A percentile compares a stretch with the other conserved stretches of the same genome.
Evolutionary conservation across 2,113 vertebrate species (phyloP).

Genomic region (Sitta europaea): DNA sequence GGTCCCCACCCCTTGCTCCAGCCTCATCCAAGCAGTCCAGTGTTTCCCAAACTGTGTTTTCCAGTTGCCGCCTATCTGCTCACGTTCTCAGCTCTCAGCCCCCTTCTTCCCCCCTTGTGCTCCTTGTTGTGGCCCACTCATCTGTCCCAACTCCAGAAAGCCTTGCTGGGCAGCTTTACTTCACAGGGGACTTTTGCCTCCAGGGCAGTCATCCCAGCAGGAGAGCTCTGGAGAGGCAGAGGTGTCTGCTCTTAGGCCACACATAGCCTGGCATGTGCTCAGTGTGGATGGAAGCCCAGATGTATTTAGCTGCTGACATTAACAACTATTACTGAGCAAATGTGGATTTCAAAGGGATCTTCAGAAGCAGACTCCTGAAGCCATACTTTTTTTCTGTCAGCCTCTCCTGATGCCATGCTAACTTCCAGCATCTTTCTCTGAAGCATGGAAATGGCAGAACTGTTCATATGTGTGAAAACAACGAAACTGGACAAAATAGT

Average conservation of each 20-base stretch:
- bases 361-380: not conserved
- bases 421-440: not conserved
- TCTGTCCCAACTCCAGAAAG: not conserved
- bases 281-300: not conserved
- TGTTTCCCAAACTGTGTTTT: not conserved
- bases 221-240: not conserved
- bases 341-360: not conserved
- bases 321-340: not conserved
- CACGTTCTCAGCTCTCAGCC: not conserved
- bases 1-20: not conserved
- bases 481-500: not conserved
- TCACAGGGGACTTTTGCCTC: not conserved
- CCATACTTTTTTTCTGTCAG: not conserved
- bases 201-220: not conserved
- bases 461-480: not conserved
- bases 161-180: not conserved
- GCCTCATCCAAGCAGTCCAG: not conserved
- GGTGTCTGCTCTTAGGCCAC: not conserved
- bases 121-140: not conserved
- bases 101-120: not conserved
- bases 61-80: not conserved
- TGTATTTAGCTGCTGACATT: not conserved
- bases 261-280: accelerated
- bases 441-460: not conserved
- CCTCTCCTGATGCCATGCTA: not conserved